Conservation (phyloP, 1,140 invertebrate genomes). For the Meteorus sp. region DNA sequence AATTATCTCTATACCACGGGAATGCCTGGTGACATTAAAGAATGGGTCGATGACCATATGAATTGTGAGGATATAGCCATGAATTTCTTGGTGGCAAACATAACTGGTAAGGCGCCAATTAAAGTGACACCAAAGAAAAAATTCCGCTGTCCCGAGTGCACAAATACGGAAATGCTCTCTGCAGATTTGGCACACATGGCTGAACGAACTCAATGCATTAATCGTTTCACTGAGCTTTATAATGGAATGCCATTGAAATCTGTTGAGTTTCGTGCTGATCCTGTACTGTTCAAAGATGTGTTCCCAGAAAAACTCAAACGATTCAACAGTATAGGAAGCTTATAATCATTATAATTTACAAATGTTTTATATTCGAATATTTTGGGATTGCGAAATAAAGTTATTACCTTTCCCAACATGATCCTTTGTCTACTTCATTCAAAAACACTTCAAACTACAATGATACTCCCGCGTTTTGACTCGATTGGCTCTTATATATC, state of each 20-base stretch:
- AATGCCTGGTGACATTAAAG: constrained; percentile 77
- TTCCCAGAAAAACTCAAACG: constrained; percentile 85
- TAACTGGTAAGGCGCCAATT: constrained; percentile 91
- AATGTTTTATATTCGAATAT: too few relatives aligned
- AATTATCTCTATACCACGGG: constrained; percentile 84
- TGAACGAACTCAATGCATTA: constrained; percentile 89
- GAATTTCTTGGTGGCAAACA: constrained; percentile 90
- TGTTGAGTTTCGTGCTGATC: constrained; percentile 93
- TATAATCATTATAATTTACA: constrained; percentile 64
- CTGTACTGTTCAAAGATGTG: constrained; percentile 88
- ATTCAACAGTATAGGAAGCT: constrained; percentile 89
- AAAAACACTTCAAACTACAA: too few relatives aligned
- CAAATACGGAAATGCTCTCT: constrained; percentile 91
- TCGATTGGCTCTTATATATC: too few relatives aligned
- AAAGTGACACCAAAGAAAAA: constrained; percentile 98
- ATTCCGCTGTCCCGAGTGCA: constrained; percentile 95
- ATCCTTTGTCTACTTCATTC: too few relatives aligned
- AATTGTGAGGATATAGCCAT: constrained; percentile 96
- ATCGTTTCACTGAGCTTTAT: constrained; percentile 81
- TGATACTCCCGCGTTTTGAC: too few relatives aligned
- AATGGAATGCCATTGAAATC: constrained; percentile 85
- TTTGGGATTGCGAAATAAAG: too few relatives aligned
- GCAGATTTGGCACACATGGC: constrained; percentile 92
- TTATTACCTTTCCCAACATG: too few relatives aligned
- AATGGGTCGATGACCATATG: constrained; percentile 89